Evolutionary conservation across 2,888 invertebrate species (phyloP), one percentile per base, ranked within the genome.

Genomic region (Marronus borbonicus): DNA sequence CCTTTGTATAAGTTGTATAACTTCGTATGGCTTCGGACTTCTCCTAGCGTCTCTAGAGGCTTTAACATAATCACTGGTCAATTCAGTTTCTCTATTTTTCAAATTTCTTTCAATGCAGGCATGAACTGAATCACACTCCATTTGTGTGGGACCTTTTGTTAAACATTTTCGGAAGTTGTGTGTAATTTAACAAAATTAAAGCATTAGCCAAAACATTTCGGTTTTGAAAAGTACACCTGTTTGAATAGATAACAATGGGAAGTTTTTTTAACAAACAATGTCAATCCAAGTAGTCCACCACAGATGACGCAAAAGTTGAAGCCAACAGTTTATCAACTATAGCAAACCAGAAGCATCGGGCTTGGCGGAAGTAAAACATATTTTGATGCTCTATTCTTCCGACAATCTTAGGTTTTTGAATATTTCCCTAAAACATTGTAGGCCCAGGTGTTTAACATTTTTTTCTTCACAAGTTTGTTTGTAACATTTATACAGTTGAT

Each of bases 101-200:
- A 24, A 24, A 24, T 60, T 36, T 44, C 64, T 74, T 75, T 82
- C 80, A 28, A 82, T 80, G 20, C 77, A 78, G 12, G 80, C 76
- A 76, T 82, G 80, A 55, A 83, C 76, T 55, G 55, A 77, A 50
- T 82, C 82, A 14, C 78, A 80, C 64, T 82, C 24, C 24, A 24
- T 24, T 24, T 24, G 24, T 24, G 24, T 24, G 2, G 24, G 24
- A 24, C 24, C 24, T 24, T 24, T 24, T 24, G 2, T 2, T 24
- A 24, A 24, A 24, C 1, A 24, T 24, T 24, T 24, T 24, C 2
- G 24, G 24, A 24, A 24, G 24, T 24, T 24, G 24, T 24, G 2
- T 24, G 2, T 24, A 24, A 24, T 52, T 4, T 52, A 14, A n/a
- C 52, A 52, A 52, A 52, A 52, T 52, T 52, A 52, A 52, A 52